Conservation (phyloP, 2,797 vertebrate genomes). For the Pangasius mekongensis region DNA sequence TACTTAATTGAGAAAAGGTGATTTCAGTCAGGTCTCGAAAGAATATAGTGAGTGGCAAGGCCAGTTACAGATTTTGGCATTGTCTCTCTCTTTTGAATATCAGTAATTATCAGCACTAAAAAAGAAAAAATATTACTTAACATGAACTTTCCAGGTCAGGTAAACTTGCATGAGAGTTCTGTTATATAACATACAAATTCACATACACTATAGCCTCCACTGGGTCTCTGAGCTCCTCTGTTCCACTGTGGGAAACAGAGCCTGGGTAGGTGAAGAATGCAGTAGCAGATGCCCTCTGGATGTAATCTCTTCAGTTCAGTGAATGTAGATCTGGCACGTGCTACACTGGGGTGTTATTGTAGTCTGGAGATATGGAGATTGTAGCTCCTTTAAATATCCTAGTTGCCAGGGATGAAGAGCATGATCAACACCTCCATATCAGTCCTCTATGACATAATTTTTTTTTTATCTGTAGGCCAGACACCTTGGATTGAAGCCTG, state of each 20-base stretch:
- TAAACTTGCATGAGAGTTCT: background rate
- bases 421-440: background rate
- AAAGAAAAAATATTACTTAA: background rate
- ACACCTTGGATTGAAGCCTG: background rate
- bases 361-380: background rate
- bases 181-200: background rate
- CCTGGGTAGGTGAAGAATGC: background rate
- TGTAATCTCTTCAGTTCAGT: background rate
- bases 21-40: background rate
- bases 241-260: background rate
- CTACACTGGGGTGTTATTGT: background rate
- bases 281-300: background rate
- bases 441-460: background rate
- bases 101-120: background rate
- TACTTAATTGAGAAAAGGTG: background rate
- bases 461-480: background rate
- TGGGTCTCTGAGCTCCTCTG: background rate
- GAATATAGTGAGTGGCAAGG: background rate
- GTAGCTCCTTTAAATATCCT: background rate
- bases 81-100: background rate
- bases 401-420: background rate
- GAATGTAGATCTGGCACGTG: background rate
- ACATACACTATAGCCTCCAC: background rate
- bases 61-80: background rate
- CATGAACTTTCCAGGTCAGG: background rate